Conservation (phyloP, 1,140 invertebrate genomes). For the Neodiprion lecontei region DNA sequence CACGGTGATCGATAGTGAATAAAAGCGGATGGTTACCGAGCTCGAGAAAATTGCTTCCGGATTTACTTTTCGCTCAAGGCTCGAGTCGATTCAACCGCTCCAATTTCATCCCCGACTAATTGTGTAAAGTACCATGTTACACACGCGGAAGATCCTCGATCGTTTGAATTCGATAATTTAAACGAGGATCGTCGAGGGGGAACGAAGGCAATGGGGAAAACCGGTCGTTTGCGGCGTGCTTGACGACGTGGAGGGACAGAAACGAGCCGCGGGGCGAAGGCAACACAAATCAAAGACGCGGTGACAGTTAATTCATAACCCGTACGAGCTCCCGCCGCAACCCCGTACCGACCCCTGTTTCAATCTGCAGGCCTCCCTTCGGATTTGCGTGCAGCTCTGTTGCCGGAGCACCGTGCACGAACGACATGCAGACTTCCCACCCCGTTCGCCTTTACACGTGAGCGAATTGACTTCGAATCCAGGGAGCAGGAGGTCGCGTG, state of each 20-base stretch:
- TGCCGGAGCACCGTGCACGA: slow-evolving; percentile 10
- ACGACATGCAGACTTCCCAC: slow-evolving; percentile 13
- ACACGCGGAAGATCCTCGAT: too few species aligned
- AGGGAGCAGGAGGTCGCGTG: neutral
- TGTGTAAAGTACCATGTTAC: too few species aligned
- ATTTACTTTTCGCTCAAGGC: too few species aligned
- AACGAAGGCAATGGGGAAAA: too few species aligned
- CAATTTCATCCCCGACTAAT: too few species aligned
- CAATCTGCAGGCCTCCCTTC: slow-evolving; percentile 33
- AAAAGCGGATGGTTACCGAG: too few species aligned
- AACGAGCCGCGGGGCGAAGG: slow-evolving; percentile 26
- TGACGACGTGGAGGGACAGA: neutral
- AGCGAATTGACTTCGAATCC: neutral
- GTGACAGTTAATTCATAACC: slow-evolving; percentile 51
- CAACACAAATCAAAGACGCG: slow-evolving; percentile 44
- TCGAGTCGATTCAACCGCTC: too few species aligned
- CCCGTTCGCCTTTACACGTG: slow-evolving; percentile 16
- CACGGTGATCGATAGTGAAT: too few species aligned
- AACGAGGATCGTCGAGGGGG: too few species aligned
- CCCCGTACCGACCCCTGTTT: slow-evolving; percentile 26
- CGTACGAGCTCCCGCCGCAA: slow-evolving; percentile 24
- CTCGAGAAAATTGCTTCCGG: too few species aligned
- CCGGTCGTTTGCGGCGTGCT: neutral
- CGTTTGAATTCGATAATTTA: too few species aligned
- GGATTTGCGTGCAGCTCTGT: slow-evolving; percentile 34